Evolutionary conservation across 2,797 vertebrate genomes (phyloP).

Genomic region (Phrynocephalus vlangalii): DNA sequence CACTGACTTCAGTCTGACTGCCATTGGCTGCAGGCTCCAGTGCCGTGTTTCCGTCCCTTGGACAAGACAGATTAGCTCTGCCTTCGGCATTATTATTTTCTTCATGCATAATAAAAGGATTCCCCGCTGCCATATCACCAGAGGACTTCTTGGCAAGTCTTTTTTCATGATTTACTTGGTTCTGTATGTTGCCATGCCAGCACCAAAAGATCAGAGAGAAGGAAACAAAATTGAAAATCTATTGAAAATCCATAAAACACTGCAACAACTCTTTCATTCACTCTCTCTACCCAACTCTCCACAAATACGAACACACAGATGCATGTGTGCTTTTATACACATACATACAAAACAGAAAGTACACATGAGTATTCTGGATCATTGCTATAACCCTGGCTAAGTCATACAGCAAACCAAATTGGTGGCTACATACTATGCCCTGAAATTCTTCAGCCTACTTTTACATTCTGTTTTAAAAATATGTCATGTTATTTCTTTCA

Average conservation of each 20-base stretch:
- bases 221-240: constrained; percentile 15
- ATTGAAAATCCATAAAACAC: neutral
- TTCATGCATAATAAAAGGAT: constrained; percentile 72
- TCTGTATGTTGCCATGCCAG: constrained; percentile 70
- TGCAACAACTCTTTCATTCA: neutral
- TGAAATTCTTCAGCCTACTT: neutral
- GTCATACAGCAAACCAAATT: neutral
- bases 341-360: neutral
- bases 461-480: neutral
- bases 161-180: constrained; percentile 80
- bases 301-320: no score
- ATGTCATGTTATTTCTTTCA: no score
- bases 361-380: neutral
- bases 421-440: neutral
- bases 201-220: constrained; percentile 18
- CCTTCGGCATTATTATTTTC: constrained; percentile 71
- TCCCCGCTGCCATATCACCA: constrained; percentile 79
- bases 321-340: no score
- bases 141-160: constrained; percentile 77
- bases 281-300: neutral
- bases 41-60: neutral
- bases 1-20: constrained; percentile 90
- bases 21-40: constrained; percentile 70
- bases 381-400: neutral
- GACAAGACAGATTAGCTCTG: neutral